These are phyloP conservation scores for Oopsacas minuta DNA, from an alignment of 37 sponge, comb jelly and placozoan species.

Conservation along the genomic window DNA sequence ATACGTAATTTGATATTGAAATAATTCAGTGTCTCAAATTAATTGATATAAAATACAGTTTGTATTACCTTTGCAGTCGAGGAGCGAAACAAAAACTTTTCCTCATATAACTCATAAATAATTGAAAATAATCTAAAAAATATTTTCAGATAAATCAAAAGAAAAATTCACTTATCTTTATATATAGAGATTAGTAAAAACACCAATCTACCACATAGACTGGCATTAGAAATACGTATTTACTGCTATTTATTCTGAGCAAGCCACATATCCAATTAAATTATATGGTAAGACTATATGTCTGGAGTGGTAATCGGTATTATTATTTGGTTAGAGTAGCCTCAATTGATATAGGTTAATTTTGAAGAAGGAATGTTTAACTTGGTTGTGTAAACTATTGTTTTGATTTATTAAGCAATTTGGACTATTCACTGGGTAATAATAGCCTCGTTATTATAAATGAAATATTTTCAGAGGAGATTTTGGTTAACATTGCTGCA, in stretches of 20 bases:
- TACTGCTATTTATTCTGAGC: neutral
- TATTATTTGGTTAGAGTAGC: neutral
- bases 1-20: neutral
- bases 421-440: too few relatives aligned
- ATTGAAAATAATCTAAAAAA: too few relatives aligned
- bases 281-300: neutral
- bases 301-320: neutral
- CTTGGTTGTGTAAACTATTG: too few relatives aligned
- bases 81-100: neutral
- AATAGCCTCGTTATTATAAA: too few relatives aligned
- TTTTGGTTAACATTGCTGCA: too few relatives aligned
- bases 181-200: too few relatives aligned
- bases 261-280: neutral
- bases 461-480: too few relatives aligned
- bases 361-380: neutral
- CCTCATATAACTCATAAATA: neutral
- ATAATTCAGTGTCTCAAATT: neutral
- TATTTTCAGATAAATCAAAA: too few relatives aligned
- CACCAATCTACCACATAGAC: too few relatives aligned
- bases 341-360: neutral
- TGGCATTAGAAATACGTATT: too few relatives aligned
- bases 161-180: too few relatives aligned
- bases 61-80: neutral
- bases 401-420: too few relatives aligned
- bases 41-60: neutral